Evolutionary conservation across 2,113 vertebrate genomes (phyloP).

Genomic region (Ceyx melanurus): DNA sequence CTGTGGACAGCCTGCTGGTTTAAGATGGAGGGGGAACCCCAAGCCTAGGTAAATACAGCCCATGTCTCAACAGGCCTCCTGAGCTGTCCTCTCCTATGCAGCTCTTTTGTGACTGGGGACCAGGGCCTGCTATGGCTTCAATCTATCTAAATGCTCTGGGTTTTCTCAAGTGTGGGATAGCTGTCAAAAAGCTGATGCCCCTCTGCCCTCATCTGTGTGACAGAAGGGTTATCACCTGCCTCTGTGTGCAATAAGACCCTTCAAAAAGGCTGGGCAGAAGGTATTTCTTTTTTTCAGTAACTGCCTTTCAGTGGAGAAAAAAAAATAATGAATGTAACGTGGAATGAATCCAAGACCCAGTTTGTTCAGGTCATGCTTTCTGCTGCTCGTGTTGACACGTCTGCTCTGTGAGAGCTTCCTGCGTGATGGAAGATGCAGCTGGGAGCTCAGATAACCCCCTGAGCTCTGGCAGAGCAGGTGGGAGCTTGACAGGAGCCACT

Average conservation of each 20-base stretch:
- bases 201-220: conserved; percentile 17
- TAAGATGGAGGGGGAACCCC: not conserved
- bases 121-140: not conserved
- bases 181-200: conserved; percentile 47
- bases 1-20: not conserved
- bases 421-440: conserved; percentile 2
- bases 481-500: not conserved
- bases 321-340: not conserved
- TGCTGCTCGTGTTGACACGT: not conserved
- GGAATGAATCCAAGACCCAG: not conserved
- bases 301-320: not conserved
- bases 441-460: not conserved
- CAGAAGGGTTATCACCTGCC: not conserved
- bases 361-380: not conserved
- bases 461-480: not conserved
- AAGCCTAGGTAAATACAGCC: not conserved
- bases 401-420: not conserved
- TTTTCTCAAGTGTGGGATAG: not conserved
- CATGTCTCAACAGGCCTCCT: not conserved
- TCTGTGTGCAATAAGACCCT: not conserved
- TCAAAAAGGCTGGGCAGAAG: not conserved
- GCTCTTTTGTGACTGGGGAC: not conserved
- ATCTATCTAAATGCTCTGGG: not conserved
- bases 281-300: conserved; percentile 3
- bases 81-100: not conserved